Evolutionary conservation across 2,797 vertebrate genomes (phyloP), one percentile per base, ranked within the genome.

Genomic region (Odontamblyopus lacepedii): DNA sequence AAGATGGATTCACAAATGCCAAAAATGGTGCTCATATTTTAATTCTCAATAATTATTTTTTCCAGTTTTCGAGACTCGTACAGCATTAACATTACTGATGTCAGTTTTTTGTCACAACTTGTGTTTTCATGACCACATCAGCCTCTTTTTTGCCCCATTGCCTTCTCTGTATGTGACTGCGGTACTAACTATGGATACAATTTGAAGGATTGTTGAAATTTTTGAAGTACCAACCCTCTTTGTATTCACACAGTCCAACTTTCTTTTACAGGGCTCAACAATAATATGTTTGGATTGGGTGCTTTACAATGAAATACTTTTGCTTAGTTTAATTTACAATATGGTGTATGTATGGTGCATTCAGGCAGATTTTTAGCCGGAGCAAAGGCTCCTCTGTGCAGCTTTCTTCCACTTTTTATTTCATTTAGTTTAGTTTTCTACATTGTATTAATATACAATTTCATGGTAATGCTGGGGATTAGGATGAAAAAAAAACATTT

Each of bases 401-500:
- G 55, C 82, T 82, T 77, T 80, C 75, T 87, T 87, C 82, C 75
- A 87, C 72, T 93, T 92, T 93, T 93, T 93, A 92, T 94, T 92
- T 93, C 92, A 91, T 74, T 83, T 90, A 15, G 15, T 32, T n/a
- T 23, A 4, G 2, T 35, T 35, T 38, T 63, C 35, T 63, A 32
- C 59, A 63, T 62, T 62, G 18, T 32, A 35, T 19, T 65, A 27
- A n/a, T 83, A 80, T 88, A 87, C 63, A 82, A 63, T 78, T 87
- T 87, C 35, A 50, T 87, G 75, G 27, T 92, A 78, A 94, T 92
- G 89, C 91, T 93, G 65, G 75, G 63, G 74, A 77, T 69, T 74
- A 92, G 85, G 74, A 89, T 82, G 69, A 85, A 93, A 94, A 93
- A 94, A 82, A 87, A 74, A 87, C 89, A 89, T 97, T 95, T 99